Percentiles rank a stretch among this genome's conserved stretches.
Conservation (phyloP, 2,113 vertebrate genomes). For the Macrotis lagotis region DNA sequence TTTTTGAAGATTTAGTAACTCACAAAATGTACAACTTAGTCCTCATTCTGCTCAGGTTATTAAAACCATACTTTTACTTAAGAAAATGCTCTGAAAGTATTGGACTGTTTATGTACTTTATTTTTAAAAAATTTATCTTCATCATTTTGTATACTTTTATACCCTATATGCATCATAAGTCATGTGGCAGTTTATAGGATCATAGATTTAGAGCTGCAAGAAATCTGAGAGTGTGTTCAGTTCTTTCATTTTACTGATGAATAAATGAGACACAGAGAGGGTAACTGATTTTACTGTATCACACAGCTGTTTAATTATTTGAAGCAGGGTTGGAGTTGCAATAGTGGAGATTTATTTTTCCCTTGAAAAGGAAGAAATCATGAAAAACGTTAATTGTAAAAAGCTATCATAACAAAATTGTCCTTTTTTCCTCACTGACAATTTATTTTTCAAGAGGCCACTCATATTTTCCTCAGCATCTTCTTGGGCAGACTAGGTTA, state of each 20-base stretch:
- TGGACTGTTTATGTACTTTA: neutral
- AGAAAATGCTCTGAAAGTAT: conserved; percentile 9
- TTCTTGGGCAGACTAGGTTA: neutral
- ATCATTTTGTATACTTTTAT: conserved; percentile 9
- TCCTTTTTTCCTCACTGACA: neutral
- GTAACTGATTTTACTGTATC: neutral
- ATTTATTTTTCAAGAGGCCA: neutral
- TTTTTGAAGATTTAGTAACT: conserved; percentile 18
- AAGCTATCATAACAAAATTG: neutral
- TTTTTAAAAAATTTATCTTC: neutral
- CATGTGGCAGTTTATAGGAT: neutral
- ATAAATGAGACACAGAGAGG: neutral
- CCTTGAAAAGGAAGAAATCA: neutral
- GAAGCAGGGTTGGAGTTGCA: neutral
- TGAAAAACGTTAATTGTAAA: neutral
- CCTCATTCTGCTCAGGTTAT: conserved; percentile 20
- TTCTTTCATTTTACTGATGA: neutral
- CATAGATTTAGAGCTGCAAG: neutral
- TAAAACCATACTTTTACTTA: conserved; percentile 34
- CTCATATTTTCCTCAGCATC: neutral
- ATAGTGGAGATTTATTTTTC: neutral
- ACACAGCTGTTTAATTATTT: neutral
- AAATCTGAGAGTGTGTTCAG: neutral
- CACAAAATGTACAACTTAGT: neutral
- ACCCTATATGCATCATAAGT: neutral